Evolutionary conservation across 1,140 invertebrate genomes (phyloP).

Genomic region (Trinorchestia longiramus): DNA sequence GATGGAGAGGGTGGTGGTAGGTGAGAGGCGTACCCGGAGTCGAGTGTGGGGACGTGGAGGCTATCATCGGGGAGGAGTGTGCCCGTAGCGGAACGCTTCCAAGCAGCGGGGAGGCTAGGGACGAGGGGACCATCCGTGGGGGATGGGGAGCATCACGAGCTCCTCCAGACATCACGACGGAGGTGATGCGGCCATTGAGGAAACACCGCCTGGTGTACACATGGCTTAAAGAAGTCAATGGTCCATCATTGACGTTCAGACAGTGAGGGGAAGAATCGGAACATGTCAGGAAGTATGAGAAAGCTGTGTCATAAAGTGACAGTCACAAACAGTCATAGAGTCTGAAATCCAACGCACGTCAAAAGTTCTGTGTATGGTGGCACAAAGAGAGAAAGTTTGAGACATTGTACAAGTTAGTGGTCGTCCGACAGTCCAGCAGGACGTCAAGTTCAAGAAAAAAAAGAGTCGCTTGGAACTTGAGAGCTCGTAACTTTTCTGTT

Average conservation of each 20-base stretch:
- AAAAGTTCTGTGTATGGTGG: not conserved
- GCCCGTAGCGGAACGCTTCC: not conserved
- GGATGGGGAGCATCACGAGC: not conserved
- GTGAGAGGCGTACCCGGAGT: conserved; percentile 65
- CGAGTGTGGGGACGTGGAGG: conserved; percentile 57
- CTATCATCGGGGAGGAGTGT: conserved; percentile 27
- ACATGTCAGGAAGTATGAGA: not conserved
- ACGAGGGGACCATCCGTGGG: conserved; percentile 3
- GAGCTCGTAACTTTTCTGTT: not conserved
- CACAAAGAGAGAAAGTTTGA: not conserved
- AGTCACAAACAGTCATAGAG: not conserved
- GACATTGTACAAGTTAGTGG: not conserved
- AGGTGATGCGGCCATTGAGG: conserved; percentile 20
- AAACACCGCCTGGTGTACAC: conserved; percentile 4
- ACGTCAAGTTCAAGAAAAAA: not conserved
- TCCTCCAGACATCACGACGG: conserved; percentile 3
- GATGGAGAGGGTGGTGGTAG: conserved; percentile 61
- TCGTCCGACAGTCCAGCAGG: not conserved
- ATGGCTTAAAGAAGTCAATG: not conserved
- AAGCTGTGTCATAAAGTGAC: not conserved
- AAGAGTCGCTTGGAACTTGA: not conserved
- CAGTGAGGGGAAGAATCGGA: not conserved
- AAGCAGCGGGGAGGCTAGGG: conserved; percentile 24
- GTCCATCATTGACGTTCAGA: not conserved
- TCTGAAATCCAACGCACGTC: not conserved